phyloP scores from a whole-genome alignment of 2,113 vertebrate genomes.

The Neogobius melanostomus region DNA sequence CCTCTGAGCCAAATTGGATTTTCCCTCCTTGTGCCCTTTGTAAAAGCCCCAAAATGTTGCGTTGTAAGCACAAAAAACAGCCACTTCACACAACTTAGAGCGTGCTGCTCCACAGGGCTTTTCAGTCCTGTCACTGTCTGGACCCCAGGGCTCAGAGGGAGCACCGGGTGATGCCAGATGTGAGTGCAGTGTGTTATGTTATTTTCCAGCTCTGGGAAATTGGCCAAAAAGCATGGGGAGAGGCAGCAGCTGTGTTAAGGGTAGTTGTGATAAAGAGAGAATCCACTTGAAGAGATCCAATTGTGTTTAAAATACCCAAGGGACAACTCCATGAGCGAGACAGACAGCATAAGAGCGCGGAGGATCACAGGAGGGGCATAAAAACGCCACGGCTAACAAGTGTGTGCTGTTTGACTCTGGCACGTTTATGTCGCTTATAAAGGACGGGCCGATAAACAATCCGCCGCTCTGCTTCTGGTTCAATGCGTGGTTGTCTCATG shows the following conservation, averaged over 20 bases:
- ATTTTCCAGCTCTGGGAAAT: not conserved
- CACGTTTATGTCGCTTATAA: not conserved
- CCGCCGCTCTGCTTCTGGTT: not conserved
- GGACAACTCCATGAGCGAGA: not conserved
- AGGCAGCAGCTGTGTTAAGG: constrained; percentile 1
- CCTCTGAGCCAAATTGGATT: constrained; percentile 2
- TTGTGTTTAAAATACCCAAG: constrained; percentile 3
- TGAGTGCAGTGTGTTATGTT: not conserved
- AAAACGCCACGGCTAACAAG: not conserved
- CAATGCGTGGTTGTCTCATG: not conserved
- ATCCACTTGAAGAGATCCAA: not conserved
- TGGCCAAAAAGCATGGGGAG: not conserved
- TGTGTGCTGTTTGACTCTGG: not conserved
- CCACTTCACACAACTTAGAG: not conserved
- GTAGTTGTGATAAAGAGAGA: constrained; percentile 10
- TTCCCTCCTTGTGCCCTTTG: not conserved
- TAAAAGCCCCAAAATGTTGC: constrained; percentile 5
- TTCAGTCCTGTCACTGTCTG: not conserved
- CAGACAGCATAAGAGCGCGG: not conserved
- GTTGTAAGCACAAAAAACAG: not conserved
- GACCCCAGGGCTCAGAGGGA: constrained; percentile 1
- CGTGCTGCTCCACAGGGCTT: not conserved
- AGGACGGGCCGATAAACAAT: not conserved
- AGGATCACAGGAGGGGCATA: not conserved
- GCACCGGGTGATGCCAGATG: constrained; percentile 5